phyloP scores from a whole-genome alignment of 2,888 invertebrate genomes.

The Dolomedes plantarius region DNA sequence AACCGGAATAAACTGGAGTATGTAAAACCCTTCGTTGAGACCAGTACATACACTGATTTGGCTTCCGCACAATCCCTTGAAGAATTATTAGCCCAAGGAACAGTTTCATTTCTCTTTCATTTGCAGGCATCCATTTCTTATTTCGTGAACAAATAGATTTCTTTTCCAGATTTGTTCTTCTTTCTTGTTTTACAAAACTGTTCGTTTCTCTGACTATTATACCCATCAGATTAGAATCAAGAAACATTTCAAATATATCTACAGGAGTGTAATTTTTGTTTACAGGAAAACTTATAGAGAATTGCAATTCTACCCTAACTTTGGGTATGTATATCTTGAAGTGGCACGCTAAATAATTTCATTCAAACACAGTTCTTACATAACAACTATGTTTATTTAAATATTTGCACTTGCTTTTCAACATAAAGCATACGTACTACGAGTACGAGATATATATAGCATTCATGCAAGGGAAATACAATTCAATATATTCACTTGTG shows the following conservation, averaged over 20 bases:
- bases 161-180: slow-evolving; percentile 19
- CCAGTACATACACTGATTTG: slow-evolving; percentile 39
- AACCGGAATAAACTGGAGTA: slow-evolving; percentile 21
- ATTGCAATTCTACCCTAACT: too few species aligned
- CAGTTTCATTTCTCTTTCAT: slow-evolving; percentile 23
- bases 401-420: too few species aligned
- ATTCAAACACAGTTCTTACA: too few species aligned
- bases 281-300: too few species aligned
- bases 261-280: slow-evolving; percentile 26
- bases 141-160: background rate
- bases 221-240: slow-evolving; percentile 7
- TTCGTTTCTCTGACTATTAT: slow-evolving; percentile 13
- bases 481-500: too few species aligned
- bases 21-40: slow-evolving; percentile 27
- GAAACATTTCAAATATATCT: slow-evolving; percentile 35
- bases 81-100: background rate
- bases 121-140: slow-evolving; percentile 34
- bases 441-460: too few species aligned
- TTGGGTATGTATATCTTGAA: too few species aligned
- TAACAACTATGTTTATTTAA: too few species aligned
- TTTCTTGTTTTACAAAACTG: slow-evolving; percentile 24
- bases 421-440: too few species aligned
- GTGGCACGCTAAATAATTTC: too few species aligned
- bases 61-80: slow-evolving; percentile 32
- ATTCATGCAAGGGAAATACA: too few species aligned